phyloP scores from a whole-genome alignment of 2,797 vertebrate species.

The Smutsia gigantea region DNA sequence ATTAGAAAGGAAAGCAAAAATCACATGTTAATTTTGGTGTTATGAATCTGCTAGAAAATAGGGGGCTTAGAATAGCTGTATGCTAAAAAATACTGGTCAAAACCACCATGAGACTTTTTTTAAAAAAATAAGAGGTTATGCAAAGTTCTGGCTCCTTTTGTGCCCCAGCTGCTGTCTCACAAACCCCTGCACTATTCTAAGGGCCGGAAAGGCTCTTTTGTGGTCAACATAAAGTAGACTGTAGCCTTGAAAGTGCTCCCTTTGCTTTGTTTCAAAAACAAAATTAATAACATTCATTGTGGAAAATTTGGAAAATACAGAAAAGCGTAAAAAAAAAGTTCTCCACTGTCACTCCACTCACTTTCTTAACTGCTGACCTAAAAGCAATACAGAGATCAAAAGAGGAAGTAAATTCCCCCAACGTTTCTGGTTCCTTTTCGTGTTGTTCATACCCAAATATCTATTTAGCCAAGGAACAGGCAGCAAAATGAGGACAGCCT shows the following conservation, averaged over 20 bases:
- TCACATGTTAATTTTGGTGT: constrained; percentile 52
- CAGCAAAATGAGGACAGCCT: not conserved
- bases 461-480: constrained; percentile 36
- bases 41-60: constrained; percentile 66
- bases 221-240: constrained; percentile 72
- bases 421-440: not conserved
- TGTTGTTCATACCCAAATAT: constrained; percentile 30
- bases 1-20: constrained; percentile 64
- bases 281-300: constrained; percentile 69
- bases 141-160: constrained; percentile 63
- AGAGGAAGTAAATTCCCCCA: not conserved
- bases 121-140: constrained; percentile 60
- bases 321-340: constrained; percentile 56
- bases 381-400: constrained; percentile 24
- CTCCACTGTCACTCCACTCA: not conserved
- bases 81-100: constrained; percentile 71
- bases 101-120: constrained; percentile 73
- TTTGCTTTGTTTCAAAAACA: constrained; percentile 73
- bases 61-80: constrained; percentile 58
- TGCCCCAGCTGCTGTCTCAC: constrained; percentile 48
- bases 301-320: constrained; percentile 56
- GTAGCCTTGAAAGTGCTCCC: constrained; percentile 48
- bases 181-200: constrained; percentile 60
- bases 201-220: constrained; percentile 70
- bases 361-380: not conserved